phyloP scores from a whole-genome alignment of 2,113 vertebrate genomes.

The Callaeas wilsoni region DNA sequence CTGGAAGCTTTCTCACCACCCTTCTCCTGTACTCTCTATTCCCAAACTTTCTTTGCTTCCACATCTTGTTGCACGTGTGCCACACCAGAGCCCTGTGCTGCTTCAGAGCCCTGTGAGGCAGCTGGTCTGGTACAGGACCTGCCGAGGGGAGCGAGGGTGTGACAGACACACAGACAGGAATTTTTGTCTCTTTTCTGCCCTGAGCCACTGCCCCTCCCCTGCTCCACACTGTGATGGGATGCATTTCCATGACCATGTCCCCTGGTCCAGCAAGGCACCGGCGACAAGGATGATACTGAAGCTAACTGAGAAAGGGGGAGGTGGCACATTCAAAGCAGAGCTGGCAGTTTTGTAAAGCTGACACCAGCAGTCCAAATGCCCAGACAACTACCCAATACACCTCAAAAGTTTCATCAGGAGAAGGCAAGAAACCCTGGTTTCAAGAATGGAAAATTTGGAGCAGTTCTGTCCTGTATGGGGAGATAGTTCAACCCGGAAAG shows the following conservation, averaged over 20 bases:
- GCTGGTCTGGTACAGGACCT: neutral
- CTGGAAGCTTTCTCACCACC: neutral
- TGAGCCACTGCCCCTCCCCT: neutral
- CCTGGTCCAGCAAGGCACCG: accelerated
- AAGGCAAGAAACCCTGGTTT: neutral
- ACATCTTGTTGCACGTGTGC: neutral
- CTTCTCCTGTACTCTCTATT: neutral
- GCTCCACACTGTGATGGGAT: neutral
- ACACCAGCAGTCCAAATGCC: neutral
- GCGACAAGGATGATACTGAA: neutral
- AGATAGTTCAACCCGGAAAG: neutral
- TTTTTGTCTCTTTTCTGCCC: neutral
- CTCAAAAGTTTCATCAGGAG: neutral
- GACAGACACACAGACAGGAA: neutral
- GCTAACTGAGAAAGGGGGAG: neutral
- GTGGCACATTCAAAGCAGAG: neutral
- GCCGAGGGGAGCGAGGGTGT: accelerated
- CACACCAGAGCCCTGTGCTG: neutral
- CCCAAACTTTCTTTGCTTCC: neutral
- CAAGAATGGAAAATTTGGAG: neutral
- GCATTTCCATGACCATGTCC: accelerated
- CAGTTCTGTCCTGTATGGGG: neutral
- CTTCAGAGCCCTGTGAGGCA: neutral
- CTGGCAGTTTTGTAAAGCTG: neutral
- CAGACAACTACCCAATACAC: neutral